Evolutionary conservation across 2,797 vertebrate genomes (phyloP).

Genomic region (Falco cherrug): DNA sequence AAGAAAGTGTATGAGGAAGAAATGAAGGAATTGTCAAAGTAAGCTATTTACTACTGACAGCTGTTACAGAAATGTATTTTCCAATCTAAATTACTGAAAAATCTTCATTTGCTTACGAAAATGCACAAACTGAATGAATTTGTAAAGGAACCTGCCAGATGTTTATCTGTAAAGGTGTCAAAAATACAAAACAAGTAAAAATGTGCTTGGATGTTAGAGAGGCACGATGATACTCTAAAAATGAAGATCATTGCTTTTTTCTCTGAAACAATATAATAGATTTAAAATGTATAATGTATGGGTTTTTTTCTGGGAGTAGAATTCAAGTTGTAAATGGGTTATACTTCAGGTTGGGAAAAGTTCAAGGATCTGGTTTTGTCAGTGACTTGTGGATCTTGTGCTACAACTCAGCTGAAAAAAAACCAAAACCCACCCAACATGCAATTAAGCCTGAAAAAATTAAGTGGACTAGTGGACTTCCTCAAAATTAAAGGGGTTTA

Average conservation of each 20-base stretch:
- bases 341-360: neutral
- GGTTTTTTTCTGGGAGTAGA: neutral
- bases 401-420: neutral
- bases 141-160: neutral
- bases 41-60: conserved; percentile 54
- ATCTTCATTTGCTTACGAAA: neutral
- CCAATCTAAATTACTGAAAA: neutral
- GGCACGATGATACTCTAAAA: neutral
- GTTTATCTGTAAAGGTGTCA: neutral
- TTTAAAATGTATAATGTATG: neutral
- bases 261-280: neutral
- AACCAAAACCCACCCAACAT: neutral
- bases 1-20: conserved; percentile 92
- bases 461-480: neutral
- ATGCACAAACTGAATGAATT: neutral
- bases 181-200: neutral
- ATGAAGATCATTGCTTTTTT: neutral
- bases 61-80: conserved; percentile 1
- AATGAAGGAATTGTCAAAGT: conserved; percentile 93
- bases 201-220: neutral
- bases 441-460: neutral
- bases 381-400: neutral
- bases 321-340: neutral
- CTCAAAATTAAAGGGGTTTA: neutral
- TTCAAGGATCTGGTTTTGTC: neutral